Evolutionary conservation across 2,888 invertebrate species (phyloP), one percentile per base, ranked within the genome.

Genomic region (Toxonevra muliebris): DNA sequence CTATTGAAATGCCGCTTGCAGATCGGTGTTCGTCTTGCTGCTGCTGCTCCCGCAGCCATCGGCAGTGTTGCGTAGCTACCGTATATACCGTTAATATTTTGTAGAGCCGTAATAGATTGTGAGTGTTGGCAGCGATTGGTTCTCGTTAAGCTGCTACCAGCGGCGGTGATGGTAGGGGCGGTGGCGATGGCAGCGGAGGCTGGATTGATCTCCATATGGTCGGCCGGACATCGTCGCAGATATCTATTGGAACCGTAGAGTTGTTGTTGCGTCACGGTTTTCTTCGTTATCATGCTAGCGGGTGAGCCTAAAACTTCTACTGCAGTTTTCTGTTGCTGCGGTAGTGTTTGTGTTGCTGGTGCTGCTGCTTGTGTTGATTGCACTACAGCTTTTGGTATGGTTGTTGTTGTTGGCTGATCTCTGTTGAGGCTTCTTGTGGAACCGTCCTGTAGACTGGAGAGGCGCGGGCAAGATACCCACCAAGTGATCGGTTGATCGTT

Each of bases 391-490:
- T 58, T 19, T 43, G 58, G 12, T 55, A 71, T 42, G 20, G 52
- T 61, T 64, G 65, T 19, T 61, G 70, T 61, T 53, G 60, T 45
- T 53, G 60, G 15, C 63, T 19, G 65, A 67, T 58, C 57, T 43
- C 60, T 54, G 67, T 53, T 71, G 64, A 55, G 55, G 48, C 13
- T 54, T 45, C 19, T 62, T 65, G 55, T 15, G 43, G 48, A 60
- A 71, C 66, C 69, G 67, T 42, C 70, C 71, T 48, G 13, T 57
- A 83, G 77, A 74, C 80, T 79, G 70, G 82, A 82, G 71, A 85
- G 77, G 53, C 84, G 80, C 43, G 84, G 84, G 77, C 84, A 85
- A 53, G 85, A 84, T 65, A 84, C 82, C 84, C 84, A 85, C 84
- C 84, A 85, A 73, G 83, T 80, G 60, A 83, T 71, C 60, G 83